phyloP scores from a whole-genome alignment of 2,888 invertebrate species.

The Drosophila flavopinicola region DNA sequence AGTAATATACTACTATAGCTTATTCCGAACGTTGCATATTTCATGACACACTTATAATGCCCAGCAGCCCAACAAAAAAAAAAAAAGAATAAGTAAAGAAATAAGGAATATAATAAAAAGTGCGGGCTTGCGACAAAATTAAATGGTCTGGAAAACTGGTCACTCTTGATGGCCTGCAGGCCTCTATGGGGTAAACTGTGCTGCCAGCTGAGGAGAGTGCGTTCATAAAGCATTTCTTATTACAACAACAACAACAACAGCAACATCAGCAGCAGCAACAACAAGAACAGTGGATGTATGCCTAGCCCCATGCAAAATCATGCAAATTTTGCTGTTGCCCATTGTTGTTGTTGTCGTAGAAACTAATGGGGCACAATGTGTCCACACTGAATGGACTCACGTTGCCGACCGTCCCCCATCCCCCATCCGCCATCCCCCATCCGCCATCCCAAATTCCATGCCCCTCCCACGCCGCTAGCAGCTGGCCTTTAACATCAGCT shows the following conservation, averaged over 20 bases:
- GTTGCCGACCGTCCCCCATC: conserved; percentile 1
- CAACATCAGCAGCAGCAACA: conserved; percentile 9
- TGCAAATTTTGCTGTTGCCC: conserved; percentile 68
- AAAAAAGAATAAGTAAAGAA: conserved; percentile 1
- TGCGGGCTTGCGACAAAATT: conserved; percentile 72
- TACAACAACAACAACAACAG: conserved; percentile 45
- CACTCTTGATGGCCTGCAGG: conserved; percentile 39
- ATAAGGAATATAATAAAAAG: conserved; percentile 30
- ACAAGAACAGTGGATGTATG: conserved; percentile 14
- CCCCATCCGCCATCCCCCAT: background rate
- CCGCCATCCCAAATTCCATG: too few relatives aligned
- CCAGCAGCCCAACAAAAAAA: background rate
- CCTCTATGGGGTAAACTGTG: conserved; percentile 3
- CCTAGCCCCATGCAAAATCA: conserved; percentile 62
- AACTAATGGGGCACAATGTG: conserved; percentile 81
- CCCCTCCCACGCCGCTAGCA: conserved; percentile 10
- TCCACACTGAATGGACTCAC: conserved; percentile 52
- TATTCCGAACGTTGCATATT: background rate
- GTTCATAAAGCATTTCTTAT: conserved; percentile 77
- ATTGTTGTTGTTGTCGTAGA: conserved; percentile 63
- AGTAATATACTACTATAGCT: background rate
- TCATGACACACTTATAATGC: background rate
- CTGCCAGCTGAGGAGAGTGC: conserved; percentile 61
- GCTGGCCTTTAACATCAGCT: conserved; percentile 81
- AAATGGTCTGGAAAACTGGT: conserved; percentile 83